Conservation (phyloP, 1,140 invertebrate species). For the Arctopsyche grandis region DNA sequence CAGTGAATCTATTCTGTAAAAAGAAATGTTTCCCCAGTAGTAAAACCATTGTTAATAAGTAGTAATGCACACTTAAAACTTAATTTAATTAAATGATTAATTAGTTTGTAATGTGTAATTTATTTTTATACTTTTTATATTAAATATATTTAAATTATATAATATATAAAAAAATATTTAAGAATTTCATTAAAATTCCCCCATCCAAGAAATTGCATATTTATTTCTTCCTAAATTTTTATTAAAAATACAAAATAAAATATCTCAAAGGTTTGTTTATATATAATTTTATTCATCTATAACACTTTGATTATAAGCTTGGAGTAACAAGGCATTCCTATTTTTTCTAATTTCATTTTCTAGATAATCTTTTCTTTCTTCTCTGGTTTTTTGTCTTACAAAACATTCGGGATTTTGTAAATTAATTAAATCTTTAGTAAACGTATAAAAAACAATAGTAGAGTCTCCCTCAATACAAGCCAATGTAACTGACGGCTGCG, state of each 20-base stretch:
- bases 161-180: background rate
- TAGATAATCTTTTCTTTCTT: slow-evolving; percentile 46
- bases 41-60: too few species aligned
- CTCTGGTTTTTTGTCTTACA: slow-evolving; percentile 45
- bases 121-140: slow-evolving; percentile 20
- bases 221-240: too few species aligned
- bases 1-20: too few species aligned
- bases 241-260: background rate
- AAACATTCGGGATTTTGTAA: slow-evolving; percentile 44
- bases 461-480: slow-evolving; percentile 49
- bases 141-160: slow-evolving; percentile 19
- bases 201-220: too few species aligned
- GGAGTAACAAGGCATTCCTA: slow-evolving; percentile 39
- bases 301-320: slow-evolving; percentile 45
- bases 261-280: background rate
- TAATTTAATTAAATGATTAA: background rate
- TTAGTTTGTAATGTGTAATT: slow-evolving; percentile 15
- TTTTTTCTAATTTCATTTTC: slow-evolving; percentile 51
- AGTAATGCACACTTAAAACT: too few species aligned
- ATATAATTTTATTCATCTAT: slow-evolving; percentile 3
- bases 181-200: too few species aligned
- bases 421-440: slow-evolving; percentile 45
- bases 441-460: slow-evolving; percentile 47
- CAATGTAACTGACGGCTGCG: slow-evolving; percentile 27
- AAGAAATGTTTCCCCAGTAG: too few species aligned